Base-by-base conservation (phyloP, 2,797 vertebrate genomes). In the Atherinosoma microstoma region DNA sequence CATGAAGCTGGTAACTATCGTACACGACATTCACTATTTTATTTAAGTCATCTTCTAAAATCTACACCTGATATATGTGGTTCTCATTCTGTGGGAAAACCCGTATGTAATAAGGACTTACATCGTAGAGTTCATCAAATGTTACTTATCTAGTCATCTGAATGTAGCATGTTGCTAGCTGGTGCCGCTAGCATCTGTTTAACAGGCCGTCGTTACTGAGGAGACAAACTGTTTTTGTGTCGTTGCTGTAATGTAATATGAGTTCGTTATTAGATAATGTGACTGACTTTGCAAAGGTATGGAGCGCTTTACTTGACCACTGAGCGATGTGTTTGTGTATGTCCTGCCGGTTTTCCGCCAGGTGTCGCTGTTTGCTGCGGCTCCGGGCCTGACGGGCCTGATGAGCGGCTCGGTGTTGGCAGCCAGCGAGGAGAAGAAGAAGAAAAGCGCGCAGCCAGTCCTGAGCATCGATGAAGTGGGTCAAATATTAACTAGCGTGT, bases 391-490 rank as follows among this genome's bases (percentile, higher is more conserved):
- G 60, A 75, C 95, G 79, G 89, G 88, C 61, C 86, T 96, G 56
- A 78, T 95, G 77, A 83, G 95, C 64, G 76, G 95, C 78, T 93
- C 92, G 7, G 95, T 96, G 74, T 92, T 94, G 81, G 96, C 97
- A 20, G 91, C 97, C 63, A 73, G 89, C 0, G 94, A 96, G 70
- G 93, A n/a, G n/a, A n/a, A 73, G 68, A 93, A 95, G 67, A 84
- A 91, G 78, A 90, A 90, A 66, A 93, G 72, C 70, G 77, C 34
- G 0, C 67, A 51, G 54, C 69, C 93, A 2, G 29, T 81, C 11
- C 75, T 96, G 61, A 96, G 91, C 87, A 79, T 94, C 45, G 94
- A 97, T 79, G 96, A 99, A 95, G 97, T 97, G 87, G 16, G 80
- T 70, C 51, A 0, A 59, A 6, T 2, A 20, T 12, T 9, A 22